Evolutionary conservation across 2,888 invertebrate genomes (phyloP).

Genomic region (Agonopterix alstromeriana): DNA sequence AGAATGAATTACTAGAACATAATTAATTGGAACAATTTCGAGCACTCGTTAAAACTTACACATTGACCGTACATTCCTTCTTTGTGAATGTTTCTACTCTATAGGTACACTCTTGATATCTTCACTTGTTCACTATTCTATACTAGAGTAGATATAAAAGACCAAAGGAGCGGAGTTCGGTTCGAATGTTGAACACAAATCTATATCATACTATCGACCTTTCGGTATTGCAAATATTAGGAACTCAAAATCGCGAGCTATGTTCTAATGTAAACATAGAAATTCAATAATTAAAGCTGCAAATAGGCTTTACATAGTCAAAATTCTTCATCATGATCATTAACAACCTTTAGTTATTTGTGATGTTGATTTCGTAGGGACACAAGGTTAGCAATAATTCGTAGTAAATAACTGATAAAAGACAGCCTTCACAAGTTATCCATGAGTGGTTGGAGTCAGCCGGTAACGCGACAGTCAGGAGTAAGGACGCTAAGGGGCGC

Average conservation of each 20-base stretch:
- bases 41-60: slow-evolving; percentile 76
- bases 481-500: too few relatives aligned
- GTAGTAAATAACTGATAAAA: slow-evolving; percentile 41
- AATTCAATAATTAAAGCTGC: slow-evolving; percentile 4
- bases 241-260: background rate
- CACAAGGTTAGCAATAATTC: slow-evolving; percentile 54
- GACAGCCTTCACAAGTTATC: slow-evolving; percentile 39
- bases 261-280: slow-evolving; percentile 1
- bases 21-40: slow-evolving; percentile 68
- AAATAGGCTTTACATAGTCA: slow-evolving; percentile 8
- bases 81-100: slow-evolving; percentile 60
- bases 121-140: slow-evolving; percentile 61
- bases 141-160: slow-evolving; percentile 64
- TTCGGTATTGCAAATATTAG: background rate
- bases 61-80: slow-evolving; percentile 70
- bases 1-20: slow-evolving; percentile 72
- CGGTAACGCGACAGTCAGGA: too few relatives aligned
- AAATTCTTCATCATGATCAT: slow-evolving; percentile 6
- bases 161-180: slow-evolving; percentile 62
- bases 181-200: slow-evolving; percentile 43
- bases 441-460: slow-evolving; percentile 30
- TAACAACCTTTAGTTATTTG: slow-evolving; percentile 8
- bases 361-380: slow-evolving; percentile 36
- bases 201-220: background rate
- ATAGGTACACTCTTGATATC: slow-evolving; percentile 43